Evolutionary conservation across 2,888 invertebrate genomes (phyloP).

Genomic region (Pristionchus entomophagus): DNA sequence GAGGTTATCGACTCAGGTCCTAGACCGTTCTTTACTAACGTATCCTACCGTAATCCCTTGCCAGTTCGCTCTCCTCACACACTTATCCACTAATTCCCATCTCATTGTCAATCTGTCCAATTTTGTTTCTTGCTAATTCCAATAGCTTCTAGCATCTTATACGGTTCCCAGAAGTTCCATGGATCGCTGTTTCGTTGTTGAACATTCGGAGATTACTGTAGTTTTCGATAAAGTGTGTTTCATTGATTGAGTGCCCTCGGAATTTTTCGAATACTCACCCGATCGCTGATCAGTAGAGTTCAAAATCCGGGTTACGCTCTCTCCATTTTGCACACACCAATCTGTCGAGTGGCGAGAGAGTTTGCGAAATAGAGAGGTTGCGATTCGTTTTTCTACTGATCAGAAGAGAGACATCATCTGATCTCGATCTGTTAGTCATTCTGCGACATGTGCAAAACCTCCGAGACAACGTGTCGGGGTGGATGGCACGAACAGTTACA

Average conservation of each 20-base stretch:
- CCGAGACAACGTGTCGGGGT: not conserved
- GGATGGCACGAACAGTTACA: slow-evolving; percentile 44
- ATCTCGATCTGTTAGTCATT: slow-evolving; percentile 6
- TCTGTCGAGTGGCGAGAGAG: too few relatives aligned
- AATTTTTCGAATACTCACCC: not conserved
- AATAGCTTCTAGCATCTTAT: not conserved
- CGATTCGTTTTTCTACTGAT: not conserved
- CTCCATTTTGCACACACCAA: too few relatives aligned
- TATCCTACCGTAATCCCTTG: slow-evolving; percentile 19
- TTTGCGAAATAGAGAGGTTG: too few relatives aligned
- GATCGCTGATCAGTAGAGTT: too few relatives aligned
- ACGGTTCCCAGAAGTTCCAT: slow-evolving; percentile 22
- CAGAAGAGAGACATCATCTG: not conserved
- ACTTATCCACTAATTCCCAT: not conserved
- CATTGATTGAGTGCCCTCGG: not conserved
- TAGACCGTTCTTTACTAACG: not conserved
- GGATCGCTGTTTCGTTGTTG: slow-evolving; percentile 1
- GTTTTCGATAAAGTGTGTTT: not conserved
- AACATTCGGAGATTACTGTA: not conserved
- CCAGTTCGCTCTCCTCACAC: not conserved
- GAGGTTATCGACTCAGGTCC: slow-evolving; percentile 63
- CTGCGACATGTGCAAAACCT: not conserved
- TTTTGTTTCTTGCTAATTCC: not conserved
- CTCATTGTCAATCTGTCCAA: not conserved
- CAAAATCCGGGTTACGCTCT: too few relatives aligned